Base-by-base conservation (phyloP, 2,113 vertebrate species). In the Leucopsar rothschildi region DNA sequence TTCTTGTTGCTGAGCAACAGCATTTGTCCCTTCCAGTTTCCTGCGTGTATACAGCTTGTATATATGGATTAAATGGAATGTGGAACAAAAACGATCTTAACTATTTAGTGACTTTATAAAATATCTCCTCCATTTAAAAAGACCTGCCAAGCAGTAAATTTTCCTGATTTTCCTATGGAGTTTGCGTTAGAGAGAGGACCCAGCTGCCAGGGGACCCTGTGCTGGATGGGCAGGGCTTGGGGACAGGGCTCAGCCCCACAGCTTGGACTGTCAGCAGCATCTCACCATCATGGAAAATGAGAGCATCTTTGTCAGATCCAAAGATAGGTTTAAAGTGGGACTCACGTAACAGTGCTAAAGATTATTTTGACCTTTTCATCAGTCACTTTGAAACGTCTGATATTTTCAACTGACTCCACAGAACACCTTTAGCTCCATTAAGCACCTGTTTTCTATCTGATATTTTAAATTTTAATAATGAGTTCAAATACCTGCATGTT, bases 1-100 rank as follows among this genome's bases (percentile, higher is more conserved):
- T 96, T 69, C 96, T 96, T 92, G 97, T 97, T 97, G 96, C 97
- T 93, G 90, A 94, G 97, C 97, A 97, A 97, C 96, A 0, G 84
- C 88, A 96, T 91, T 97, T 96, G 90, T 96, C 88, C 95, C 88
- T 87, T 97, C 94, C 82, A 96, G 63, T 96, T 96, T 92, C 93
- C 82, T 93, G 77, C 28, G n/a, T 90, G 79, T 87, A 42, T 77
- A 91, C 57, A 50, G 92, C 81, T 91, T 94, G 92, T 92, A 95
- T 73, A 57, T 92, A 96, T 88, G 91, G 90, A 96, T 96, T 97
- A 95, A 95, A 93, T 57, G 82, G 78, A 70, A 86, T 7, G 37
- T 50, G 64, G 57, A 94, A 90, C 3, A 28, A 93, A 93, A 96
- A 59, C 72, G 71, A 39, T 42, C 49, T 91, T 96, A 96, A 97